Evolutionary conservation across 2,797 vertebrate species (phyloP).

Genomic region (Malacoraja senta): DNA sequence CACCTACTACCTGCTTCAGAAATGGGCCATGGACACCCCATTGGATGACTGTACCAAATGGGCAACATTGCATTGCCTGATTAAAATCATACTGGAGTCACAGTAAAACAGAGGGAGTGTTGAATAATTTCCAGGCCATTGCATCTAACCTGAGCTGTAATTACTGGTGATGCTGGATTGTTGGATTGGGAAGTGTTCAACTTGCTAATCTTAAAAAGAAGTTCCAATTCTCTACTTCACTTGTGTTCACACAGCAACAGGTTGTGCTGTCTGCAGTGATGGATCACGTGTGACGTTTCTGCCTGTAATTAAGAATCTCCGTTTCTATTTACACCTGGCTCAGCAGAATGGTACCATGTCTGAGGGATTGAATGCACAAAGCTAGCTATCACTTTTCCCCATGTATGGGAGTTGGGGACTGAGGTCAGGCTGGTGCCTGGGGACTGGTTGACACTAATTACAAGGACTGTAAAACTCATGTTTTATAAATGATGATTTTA

Average conservation of each 20-base stretch:
- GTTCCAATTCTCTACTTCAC: not conserved
- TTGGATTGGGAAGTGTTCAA: too few relatives aligned
- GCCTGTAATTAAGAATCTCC: not conserved
- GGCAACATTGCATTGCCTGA: not conserved
- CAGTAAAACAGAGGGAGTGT: not conserved
- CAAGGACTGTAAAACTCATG: not conserved
- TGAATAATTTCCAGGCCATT: not conserved
- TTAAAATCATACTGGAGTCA: not conserved
- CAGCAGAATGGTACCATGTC: not conserved
- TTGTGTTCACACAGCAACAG: not conserved
- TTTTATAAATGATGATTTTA: conserved; percentile 11
- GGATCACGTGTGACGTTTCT: not conserved
- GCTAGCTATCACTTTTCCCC: not conserved
- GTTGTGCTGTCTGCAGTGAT: not conserved
- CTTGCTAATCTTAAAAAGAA: not conserved
- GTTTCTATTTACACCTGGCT: conserved; percentile 25
- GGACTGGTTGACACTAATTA: not conserved
- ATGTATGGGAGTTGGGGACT: not conserved
- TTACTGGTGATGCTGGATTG: not conserved
- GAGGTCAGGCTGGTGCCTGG: not conserved
- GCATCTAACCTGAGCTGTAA: not conserved
- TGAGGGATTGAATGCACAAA: not conserved
- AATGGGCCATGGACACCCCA: not conserved
- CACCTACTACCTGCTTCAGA: not conserved
- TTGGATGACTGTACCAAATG: not conserved